These are phyloP conservation scores for Proales similis DNA, from an alignment of 1,140 invertebrate genomes.

Conservation along the genomic window DNA sequence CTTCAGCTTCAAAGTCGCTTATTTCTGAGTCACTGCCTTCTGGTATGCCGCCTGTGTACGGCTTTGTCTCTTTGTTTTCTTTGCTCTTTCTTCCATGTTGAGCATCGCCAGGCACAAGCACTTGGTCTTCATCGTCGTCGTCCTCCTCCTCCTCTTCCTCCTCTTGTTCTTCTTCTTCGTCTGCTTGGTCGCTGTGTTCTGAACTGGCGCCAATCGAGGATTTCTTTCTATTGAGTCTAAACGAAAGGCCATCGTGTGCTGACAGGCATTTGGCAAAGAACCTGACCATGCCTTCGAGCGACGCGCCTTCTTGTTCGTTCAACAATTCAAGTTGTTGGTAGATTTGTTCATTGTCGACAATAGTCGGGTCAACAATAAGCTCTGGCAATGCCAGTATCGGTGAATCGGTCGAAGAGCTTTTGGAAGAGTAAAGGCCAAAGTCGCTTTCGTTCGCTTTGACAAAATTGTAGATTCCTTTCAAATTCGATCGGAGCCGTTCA, in stretches of 20 bases:
- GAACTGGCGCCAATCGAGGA: neutral
- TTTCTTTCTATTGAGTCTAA: conserved; percentile 6
- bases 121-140: conserved; percentile 7
- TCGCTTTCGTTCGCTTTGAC: conserved; percentile 23
- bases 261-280: conserved; percentile 33
- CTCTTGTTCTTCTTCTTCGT: conserved; percentile 16
- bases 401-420: neutral
- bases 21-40: conserved; percentile 20
- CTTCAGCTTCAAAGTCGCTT: conserved; percentile 26
- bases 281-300: conserved; percentile 9
- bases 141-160: conserved; percentile 4
- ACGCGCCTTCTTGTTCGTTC: conserved; percentile 15
- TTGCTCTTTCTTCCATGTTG: neutral
- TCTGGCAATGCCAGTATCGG: conserved; percentile 10
- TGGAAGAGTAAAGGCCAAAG: neutral
- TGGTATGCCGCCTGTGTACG: neutral
- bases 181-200: neutral
- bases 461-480: conserved; percentile 21
- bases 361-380: conserved; percentile 19
- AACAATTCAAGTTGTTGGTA: conserved; percentile 35
- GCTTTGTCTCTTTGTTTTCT: neutral
- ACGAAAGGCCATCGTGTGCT: neutral
- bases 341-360: conserved; percentile 35
- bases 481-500: neutral
- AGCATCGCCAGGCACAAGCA: neutral